Evolutionary conservation across 2,113 vertebrate species (phyloP).

Genomic region (Podocnemis expansa): DNA sequence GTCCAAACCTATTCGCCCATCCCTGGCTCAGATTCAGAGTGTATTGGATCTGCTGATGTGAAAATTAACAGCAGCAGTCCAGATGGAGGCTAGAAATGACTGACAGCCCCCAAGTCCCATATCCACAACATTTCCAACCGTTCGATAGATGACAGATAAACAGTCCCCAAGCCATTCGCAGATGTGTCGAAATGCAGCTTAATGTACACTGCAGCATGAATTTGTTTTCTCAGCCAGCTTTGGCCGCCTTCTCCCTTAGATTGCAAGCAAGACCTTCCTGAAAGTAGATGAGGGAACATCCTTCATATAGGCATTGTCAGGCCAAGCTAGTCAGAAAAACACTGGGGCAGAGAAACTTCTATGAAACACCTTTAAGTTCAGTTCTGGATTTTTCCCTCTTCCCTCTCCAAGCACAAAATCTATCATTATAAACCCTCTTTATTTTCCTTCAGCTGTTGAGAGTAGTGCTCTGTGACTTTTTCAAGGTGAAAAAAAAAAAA

Average conservation of each 20-base stretch:
- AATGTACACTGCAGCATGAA: neutral
- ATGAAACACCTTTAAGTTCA: neutral
- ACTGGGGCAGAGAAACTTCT: neutral
- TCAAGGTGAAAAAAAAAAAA: too few relatives aligned
- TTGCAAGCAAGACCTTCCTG: neutral
- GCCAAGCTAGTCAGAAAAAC: neutral
- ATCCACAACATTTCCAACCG: neutral
- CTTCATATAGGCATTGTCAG: neutral
- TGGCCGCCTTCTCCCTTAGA: fast-evolving
- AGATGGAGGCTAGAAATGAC: neutral
- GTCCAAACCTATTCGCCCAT: neutral
- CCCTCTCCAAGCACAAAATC: neutral
- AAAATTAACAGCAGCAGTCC: neutral
- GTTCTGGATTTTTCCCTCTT: neutral
- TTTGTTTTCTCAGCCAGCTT: neutral
- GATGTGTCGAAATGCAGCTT: neutral
- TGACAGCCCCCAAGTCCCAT: neutral
- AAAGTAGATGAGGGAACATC: neutral
- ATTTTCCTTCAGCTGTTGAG: too few relatives aligned
- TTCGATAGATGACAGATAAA: neutral
- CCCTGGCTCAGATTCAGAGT: neutral
- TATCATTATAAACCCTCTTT: neutral
- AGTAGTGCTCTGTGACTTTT: too few relatives aligned
- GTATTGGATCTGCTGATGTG: neutral
- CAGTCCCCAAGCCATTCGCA: neutral